These are phyloP conservation scores for Dasypolia templi DNA, from an alignment of 2,888 invertebrate genomes.

Conservation along the genomic window DNA sequence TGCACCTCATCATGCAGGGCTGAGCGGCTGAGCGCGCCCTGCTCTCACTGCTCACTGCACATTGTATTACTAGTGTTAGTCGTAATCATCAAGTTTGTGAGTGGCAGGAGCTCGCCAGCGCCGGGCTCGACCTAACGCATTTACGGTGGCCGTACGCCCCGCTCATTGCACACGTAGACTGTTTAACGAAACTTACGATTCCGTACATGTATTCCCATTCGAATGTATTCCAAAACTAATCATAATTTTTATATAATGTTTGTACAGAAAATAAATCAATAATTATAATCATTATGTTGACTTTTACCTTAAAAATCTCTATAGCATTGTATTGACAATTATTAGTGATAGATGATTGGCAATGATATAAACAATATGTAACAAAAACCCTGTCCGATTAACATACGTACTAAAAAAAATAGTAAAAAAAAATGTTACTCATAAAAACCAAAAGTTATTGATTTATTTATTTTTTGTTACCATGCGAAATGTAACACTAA, in stretches of 20 bases:
- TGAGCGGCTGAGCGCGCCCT: slow-evolving; percentile 63
- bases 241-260: slow-evolving; percentile 59
- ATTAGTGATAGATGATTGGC: not conserved
- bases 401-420: too few relatives aligned
- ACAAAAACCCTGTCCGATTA: too few relatives aligned
- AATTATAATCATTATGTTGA: slow-evolving; percentile 46
- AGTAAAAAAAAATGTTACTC: too few relatives aligned
- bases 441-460: too few relatives aligned
- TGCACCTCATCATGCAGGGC: slow-evolving; percentile 98
- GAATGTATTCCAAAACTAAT: slow-evolving; percentile 65
- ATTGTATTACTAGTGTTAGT: slow-evolving; percentile 2
- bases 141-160: slow-evolving; percentile 31
- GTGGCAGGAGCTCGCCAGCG: not conserved
- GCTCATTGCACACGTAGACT: slow-evolving; percentile 53
- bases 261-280: slow-evolving; percentile 63
- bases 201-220: slow-evolving; percentile 66
- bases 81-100: slow-evolving; percentile 19
- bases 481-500: too few relatives aligned
- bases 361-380: too few relatives aligned
- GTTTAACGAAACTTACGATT: slow-evolving; percentile 60
- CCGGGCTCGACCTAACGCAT: slow-evolving; percentile 22
- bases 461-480: too few relatives aligned
- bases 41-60: slow-evolving; percentile 9
- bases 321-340: too few relatives aligned
- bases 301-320: not conserved